phyloP scores from a whole-genome alignment of 1,140 invertebrate species.

The Chionoecetes opilio region DNA sequence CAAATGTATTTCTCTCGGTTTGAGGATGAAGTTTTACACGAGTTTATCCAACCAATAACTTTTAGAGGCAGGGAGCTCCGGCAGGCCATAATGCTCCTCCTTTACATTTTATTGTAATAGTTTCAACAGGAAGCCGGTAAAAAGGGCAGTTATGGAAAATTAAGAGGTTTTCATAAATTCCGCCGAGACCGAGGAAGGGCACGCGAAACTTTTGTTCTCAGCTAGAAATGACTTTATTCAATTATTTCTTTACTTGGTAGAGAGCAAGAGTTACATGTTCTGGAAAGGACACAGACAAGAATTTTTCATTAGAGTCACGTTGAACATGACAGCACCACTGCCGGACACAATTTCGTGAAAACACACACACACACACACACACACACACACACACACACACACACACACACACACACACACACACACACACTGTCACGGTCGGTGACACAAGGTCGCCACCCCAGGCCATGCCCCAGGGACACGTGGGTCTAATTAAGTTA shows the following conservation, averaged over 20 bases:
- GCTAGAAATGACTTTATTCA: not conserved
- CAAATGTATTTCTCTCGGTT: not conserved
- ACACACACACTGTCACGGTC: not conserved
- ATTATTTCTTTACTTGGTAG: no score
- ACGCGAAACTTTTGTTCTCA: not conserved
- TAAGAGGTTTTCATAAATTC: constrained; percentile 58
- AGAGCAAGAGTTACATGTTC: no score
- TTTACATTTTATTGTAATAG: constrained; percentile 68
- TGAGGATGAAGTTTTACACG: constrained; percentile 33
- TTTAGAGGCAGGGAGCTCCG: constrained; percentile 24
- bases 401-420: not conserved
- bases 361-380: not conserved
- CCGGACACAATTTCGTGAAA: no score
- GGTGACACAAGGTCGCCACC: no score
- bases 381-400: not conserved
- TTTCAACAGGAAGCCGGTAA: constrained; percentile 59
- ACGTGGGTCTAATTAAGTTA: no score
- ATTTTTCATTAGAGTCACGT: not conserved
- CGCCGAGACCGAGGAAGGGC: not conserved
- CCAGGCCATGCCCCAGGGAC: no score
- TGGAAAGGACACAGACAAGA: not conserved
- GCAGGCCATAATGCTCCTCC: constrained; percentile 34
- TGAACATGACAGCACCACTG: no score
- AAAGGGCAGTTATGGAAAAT: constrained; percentile 61
- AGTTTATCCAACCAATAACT: not conserved